These are phyloP conservation scores for Venusia cambrica DNA, from an alignment of 2,888 invertebrate species.

Conservation along the genomic window DNA sequence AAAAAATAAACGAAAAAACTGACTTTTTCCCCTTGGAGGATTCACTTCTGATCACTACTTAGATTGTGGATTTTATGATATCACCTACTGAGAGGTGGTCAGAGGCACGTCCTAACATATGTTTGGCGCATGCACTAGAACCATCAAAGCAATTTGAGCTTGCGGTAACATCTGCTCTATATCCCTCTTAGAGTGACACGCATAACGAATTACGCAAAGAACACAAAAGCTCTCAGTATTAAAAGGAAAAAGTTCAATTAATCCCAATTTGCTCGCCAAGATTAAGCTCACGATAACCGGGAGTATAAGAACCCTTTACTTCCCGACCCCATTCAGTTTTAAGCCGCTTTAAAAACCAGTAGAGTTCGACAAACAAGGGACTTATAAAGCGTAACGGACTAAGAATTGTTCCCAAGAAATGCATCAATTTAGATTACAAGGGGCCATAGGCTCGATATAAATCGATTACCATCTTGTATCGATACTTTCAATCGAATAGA, in stretches of 20 bases:
- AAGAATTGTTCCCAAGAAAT: slow-evolving; percentile 60
- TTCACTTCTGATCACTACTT: too few relatives aligned
- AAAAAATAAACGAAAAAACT: too few relatives aligned
- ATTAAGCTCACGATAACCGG: slow-evolving; percentile 73
- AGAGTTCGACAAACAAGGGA: slow-evolving; percentile 73
- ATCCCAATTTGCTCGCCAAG: slow-evolving; percentile 78
- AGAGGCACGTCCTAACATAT: too few relatives aligned
- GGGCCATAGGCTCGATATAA: slow-evolving; percentile 39
- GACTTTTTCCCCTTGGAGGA: too few relatives aligned
- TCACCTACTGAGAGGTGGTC: too few relatives aligned
- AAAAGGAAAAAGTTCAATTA: slow-evolving; percentile 78
- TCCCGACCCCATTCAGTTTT: slow-evolving; percentile 58
- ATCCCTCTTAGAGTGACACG: slow-evolving; percentile 54
- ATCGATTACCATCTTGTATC: slow-evolving; percentile 40
- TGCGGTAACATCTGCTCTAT: slow-evolving; percentile 46
- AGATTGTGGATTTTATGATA: too few relatives aligned
- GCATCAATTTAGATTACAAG: slow-evolving; percentile 49
- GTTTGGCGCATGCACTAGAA: too few relatives aligned
- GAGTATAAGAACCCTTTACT: slow-evolving; percentile 74
- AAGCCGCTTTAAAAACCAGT: slow-evolving; percentile 75
- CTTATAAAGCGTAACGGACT: slow-evolving; percentile 70
- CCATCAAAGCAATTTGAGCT: too few relatives aligned
- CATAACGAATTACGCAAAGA: slow-evolving; percentile 63
- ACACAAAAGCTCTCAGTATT: slow-evolving; percentile 64
- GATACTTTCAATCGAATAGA: slow-evolving; percentile 20